phyloP scores from a whole-genome alignment of 2,113 vertebrate species.

The Numenius arquata region DNA sequence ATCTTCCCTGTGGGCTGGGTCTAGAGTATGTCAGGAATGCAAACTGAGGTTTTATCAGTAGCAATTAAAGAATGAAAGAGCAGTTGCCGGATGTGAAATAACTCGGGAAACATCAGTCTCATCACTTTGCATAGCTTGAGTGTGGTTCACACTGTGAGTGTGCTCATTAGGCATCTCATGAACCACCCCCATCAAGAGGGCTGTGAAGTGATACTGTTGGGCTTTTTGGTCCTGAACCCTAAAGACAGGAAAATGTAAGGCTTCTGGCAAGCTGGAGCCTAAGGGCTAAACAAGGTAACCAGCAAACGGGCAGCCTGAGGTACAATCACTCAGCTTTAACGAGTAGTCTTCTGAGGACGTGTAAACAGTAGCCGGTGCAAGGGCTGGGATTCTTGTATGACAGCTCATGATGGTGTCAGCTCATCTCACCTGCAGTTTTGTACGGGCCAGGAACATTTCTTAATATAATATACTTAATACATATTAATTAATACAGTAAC shows the following conservation, averaged over 20 bases:
- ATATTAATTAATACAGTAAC: too few species aligned
- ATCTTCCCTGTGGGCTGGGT: not conserved
- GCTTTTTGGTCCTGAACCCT: not conserved
- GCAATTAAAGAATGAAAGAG: not conserved
- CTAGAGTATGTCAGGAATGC: not conserved
- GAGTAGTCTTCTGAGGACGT: not conserved
- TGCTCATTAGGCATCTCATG: not conserved
- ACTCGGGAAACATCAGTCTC: not conserved
- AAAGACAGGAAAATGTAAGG: rapidly evolving
- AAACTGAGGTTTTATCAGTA: not conserved
- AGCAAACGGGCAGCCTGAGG: not conserved
- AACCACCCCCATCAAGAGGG: not conserved
- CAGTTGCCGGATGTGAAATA: not conserved
- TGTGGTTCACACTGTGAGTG: not conserved
- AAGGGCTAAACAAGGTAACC: not conserved
- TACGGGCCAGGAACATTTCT: not conserved
- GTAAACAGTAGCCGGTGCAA: not conserved
- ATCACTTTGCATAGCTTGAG: not conserved
- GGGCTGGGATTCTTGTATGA: not conserved
- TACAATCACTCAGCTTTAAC: not conserved
- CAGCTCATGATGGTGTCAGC: not conserved
- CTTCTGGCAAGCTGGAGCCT: not conserved
- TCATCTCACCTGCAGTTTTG: not conserved
- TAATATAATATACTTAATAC: not conserved
- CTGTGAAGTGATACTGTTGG: not conserved